Evolutionary conservation across 2,888 invertebrate genomes (phyloP).

Genomic region (Scaptomyza caliginosa): DNA sequence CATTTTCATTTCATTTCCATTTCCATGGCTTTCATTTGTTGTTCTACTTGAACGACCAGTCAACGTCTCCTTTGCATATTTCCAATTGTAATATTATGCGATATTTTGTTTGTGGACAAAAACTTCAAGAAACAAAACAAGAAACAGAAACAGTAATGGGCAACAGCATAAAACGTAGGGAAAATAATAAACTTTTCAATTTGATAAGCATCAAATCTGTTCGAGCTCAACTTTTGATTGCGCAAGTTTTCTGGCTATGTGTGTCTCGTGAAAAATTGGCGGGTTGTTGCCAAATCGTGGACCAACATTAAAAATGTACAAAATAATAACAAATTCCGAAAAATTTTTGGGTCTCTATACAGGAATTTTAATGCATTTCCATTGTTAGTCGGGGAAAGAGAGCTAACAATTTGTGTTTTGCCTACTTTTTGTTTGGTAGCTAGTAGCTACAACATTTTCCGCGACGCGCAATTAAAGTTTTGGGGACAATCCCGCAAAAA

Average conservation of each 20-base stretch:
- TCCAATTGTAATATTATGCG: conserved; percentile 52
- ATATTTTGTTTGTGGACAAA: conserved; percentile 9
- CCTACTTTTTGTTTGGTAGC: conserved; percentile 19
- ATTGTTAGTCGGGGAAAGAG: conserved; percentile 31
- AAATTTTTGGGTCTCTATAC: conserved; percentile 2
- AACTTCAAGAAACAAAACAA: not conserved
- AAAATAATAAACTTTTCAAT: conserved; percentile 67
- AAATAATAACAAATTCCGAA: conserved; percentile 35
- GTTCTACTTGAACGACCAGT: conserved; percentile 15
- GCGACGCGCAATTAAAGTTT: conserved; percentile 70
- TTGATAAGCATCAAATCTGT: conserved; percentile 71
- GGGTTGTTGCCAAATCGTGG: conserved; percentile 17
- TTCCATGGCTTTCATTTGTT: conserved; percentile 1
- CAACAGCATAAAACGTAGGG: not conserved
- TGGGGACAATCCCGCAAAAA: conserved; percentile 22
- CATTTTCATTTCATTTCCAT: conserved; percentile 60
- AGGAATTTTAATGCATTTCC: conserved; percentile 72
- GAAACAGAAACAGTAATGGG: not conserved
- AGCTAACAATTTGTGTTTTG: conserved; percentile 33
- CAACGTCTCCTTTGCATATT: conserved; percentile 57
- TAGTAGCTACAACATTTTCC: not conserved
- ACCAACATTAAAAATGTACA: conserved; percentile 6
- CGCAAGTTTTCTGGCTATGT: conserved; percentile 56
- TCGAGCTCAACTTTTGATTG: conserved; percentile 70
- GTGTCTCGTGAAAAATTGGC: conserved; percentile 5